Evolutionary conservation across 37 sponge, comb jelly and placozoan genomes (phyloP).

Genomic region (Axinella damicornis): DNA sequence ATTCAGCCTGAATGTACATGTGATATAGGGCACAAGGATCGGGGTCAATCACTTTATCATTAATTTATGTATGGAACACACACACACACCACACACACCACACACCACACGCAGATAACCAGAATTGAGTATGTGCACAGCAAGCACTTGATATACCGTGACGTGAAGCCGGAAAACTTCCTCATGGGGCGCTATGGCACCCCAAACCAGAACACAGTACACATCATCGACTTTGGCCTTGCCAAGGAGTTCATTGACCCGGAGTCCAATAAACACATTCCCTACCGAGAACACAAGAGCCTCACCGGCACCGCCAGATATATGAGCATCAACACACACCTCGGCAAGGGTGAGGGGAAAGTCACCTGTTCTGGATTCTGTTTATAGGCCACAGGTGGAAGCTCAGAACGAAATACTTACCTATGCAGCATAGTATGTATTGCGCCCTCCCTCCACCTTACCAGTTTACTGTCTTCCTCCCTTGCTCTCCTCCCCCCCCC

Average conservation of each 20-base stretch:
- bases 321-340: slow-evolving; percentile 99
- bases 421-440: too few relatives aligned
- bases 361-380: too few relatives aligned
- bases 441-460: too few relatives aligned
- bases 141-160: slow-evolving; percentile 97
- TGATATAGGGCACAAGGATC: too few relatives aligned
- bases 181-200: slow-evolving; percentile 87
- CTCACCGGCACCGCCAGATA: slow-evolving; percentile 99
- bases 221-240: slow-evolving; percentile 99
- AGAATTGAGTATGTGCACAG: slow-evolving; percentile 97
- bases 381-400: too few relatives aligned
- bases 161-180: slow-evolving; percentile 99
- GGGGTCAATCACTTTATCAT: too few relatives aligned
- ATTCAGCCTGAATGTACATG: too few relatives aligned
- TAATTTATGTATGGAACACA: too few relatives aligned
- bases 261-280: slow-evolving; percentile 95
- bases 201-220: slow-evolving; percentile 83
- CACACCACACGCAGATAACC: slow-evolving; percentile 67
- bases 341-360: slow-evolving; percentile 89
- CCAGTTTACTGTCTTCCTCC: too few relatives aligned
- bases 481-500: neutral
- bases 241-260: slow-evolving; percentile 99
- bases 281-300: slow-evolving; percentile 99
- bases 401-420: too few relatives aligned
- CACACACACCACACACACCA: neutral